These are phyloP conservation scores for Galaxias olidus DNA, from an alignment of 2,797 vertebrate species.

Conservation along the genomic window DNA sequence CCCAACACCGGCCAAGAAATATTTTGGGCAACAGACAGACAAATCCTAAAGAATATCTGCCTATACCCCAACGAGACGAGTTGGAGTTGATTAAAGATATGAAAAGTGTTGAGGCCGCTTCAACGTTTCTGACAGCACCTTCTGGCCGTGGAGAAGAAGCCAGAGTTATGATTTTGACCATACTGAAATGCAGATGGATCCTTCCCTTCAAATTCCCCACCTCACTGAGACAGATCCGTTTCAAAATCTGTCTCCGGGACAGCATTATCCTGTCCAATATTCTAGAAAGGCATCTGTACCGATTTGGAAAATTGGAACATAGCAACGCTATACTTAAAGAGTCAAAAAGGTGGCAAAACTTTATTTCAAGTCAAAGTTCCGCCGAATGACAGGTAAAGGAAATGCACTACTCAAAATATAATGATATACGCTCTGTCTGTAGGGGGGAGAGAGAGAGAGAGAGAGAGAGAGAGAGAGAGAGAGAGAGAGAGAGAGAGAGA, in stretches of 20 bases:
- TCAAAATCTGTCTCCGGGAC: neutral
- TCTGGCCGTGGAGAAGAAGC: neutral
- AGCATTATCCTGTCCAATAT: too few relatives aligned
- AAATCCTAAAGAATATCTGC: neutral
- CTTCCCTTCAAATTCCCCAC: neutral
- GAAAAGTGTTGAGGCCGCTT: neutral
- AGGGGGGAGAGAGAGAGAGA: constrained; percentile 7
- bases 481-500: constrained; percentile 7
- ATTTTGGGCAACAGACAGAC: neutral
- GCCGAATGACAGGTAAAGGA: too few relatives aligned
- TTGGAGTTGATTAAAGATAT: neutral
- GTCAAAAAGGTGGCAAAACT: neutral
- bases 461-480: constrained; percentile 44
- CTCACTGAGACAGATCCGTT: neutral
- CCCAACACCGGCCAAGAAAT: neutral
- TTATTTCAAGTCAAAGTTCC: too few relatives aligned
- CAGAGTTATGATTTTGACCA: neutral
- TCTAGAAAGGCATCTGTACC: constrained; percentile 13
- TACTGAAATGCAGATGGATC: neutral
- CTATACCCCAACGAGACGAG: neutral
- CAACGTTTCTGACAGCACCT: neutral
- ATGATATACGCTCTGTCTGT: neutral
- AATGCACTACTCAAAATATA: too few relatives aligned
- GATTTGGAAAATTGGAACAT: constrained; percentile 12
- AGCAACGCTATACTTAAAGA: constrained; percentile 25